Percentiles rank a stretch among this genome's conserved stretches.
Conservation (phyloP, 2,113 vertebrate genomes). For the Petroica traversi region DNA sequence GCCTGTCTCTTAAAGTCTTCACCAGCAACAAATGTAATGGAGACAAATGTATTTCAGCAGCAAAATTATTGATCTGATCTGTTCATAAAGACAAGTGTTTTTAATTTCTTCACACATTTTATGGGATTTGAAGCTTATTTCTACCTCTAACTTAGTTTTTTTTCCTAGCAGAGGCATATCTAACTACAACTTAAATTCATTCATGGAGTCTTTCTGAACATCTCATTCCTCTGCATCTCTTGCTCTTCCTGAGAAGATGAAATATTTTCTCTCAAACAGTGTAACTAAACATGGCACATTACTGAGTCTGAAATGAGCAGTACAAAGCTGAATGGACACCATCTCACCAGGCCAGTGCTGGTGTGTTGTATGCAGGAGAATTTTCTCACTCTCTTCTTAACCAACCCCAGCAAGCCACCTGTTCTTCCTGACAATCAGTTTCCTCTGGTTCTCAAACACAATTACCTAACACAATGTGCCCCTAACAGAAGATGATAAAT, state of each 20-base stretch:
- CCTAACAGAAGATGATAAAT: neutral
- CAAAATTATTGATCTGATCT: neutral
- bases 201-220: neutral
- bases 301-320: neutral
- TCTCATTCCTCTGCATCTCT: neutral
- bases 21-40: neutral
- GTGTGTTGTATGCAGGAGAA: neutral
- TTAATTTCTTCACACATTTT: neutral
- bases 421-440: neutral
- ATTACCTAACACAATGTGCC: fast-evolving
- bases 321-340: neutral
- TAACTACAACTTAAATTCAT: neutral
- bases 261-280: neutral
- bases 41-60: neutral
- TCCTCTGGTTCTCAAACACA: neutral
- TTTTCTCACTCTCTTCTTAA: neutral
- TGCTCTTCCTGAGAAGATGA: neutral
- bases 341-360: neutral
- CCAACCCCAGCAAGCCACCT: fast-evolving
- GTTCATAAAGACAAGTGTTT: neutral
- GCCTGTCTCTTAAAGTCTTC: neutral
- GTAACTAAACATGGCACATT: neutral
- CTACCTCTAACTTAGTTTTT: neutral
- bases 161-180: neutral
- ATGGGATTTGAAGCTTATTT: neutral